Conservation (phyloP, 2,113 vertebrate species). For the Rhynchomys soricoides region DNA sequence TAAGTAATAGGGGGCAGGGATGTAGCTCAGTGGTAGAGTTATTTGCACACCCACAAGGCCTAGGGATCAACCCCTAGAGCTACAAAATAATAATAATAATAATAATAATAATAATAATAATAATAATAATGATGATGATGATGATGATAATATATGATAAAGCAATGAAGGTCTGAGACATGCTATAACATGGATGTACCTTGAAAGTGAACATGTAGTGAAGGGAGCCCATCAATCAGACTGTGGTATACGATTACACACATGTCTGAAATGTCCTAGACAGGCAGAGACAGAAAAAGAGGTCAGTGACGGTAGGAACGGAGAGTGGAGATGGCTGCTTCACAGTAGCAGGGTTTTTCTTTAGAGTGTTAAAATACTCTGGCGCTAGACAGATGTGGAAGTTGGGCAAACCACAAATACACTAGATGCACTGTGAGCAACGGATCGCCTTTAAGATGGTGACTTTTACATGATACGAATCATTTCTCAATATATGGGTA, state of each 20-base stretch:
- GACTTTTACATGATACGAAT: not conserved
- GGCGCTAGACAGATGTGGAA: not conserved
- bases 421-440: not conserved
- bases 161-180: not conserved
- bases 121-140: not conserved
- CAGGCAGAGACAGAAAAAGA: not conserved
- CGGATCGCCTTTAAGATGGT: not conserved
- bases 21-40: not conserved
- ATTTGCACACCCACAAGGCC: not conserved
- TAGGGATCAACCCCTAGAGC: not conserved
- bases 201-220: not conserved
- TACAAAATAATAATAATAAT: not conserved
- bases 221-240: not conserved
- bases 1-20: not conserved
- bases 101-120: not conserved
- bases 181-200: not conserved
- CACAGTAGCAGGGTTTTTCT: not conserved
- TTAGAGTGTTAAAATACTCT: not conserved
- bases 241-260: rapidly evolving
- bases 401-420: too few species aligned
- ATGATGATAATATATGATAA: too few species aligned
- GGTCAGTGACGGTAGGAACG: too few species aligned
- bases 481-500: not conserved
- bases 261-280: not conserved
- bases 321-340: not conserved